Conservation (phyloP, 2,797 vertebrate genomes). For the Chromis chromis region DNA sequence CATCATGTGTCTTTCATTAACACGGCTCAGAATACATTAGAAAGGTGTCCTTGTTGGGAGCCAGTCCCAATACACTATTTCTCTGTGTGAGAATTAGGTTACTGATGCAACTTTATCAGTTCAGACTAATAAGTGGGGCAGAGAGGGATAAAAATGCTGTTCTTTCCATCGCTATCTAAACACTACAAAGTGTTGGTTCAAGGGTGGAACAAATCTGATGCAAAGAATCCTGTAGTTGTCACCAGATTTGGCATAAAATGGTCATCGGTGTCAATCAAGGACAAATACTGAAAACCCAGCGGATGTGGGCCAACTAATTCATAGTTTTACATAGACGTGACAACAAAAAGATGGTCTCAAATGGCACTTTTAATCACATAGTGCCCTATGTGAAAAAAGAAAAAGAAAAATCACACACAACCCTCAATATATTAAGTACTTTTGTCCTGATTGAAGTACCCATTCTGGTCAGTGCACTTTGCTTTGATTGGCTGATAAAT, state of each 20-base stretch:
- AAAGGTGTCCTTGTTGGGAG: conserved; percentile 72
- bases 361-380: conserved; percentile 76
- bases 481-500: conserved; percentile 82
- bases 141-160: conserved; percentile 15
- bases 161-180: conserved; percentile 24
- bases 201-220: conserved; percentile 57
- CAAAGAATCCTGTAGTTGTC: conserved; percentile 44
- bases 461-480: conserved; percentile 83
- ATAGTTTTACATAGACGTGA: conserved; percentile 67
- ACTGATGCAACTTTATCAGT: conserved; percentile 45
- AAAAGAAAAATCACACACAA: conserved; percentile 38
- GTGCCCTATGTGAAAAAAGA: conserved; percentile 59
- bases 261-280: conserved; percentile 52
- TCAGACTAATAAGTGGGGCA: conserved; percentile 43
- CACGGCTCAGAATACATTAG: conserved; percentile 75
- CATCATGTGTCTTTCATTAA: conserved; percentile 64
- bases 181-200: conserved; percentile 53
- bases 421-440: conserved; percentile 79
- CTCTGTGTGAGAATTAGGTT: conserved; percentile 42
- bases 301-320: conserved; percentile 45
- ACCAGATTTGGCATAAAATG: conserved; percentile 67
- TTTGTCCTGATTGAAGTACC: conserved; percentile 81
- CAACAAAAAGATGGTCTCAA: conserved; percentile 60
- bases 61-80: conserved; percentile 71
- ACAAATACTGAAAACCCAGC: conserved; percentile 68